Base-by-base conservation (phyloP, 2,888 invertebrate species). In the Pilophorus perplexus region DNA sequence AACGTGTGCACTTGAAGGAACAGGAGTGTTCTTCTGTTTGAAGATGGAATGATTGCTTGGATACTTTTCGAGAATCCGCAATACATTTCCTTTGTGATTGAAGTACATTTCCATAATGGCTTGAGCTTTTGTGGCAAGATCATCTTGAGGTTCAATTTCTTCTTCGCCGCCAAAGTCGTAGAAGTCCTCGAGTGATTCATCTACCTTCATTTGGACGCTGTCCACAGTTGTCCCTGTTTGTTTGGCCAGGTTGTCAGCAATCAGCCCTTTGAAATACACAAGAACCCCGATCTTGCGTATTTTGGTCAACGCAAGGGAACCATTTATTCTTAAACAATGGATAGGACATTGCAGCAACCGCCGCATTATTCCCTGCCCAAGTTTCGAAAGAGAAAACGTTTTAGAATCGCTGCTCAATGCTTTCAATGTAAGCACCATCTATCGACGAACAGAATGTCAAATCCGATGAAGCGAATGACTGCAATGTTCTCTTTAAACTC, bases 361-460 rank as follows among this genome's bases (percentile, higher is more conserved):
- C 54, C 28, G 27, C 54, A 42, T 60, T 60, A 23, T 44, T 42
- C 6, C 60, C 44, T 60, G 22, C 60, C 22, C 42, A 37, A 18
- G 38, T 60, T 42, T 42, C 16, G 44, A 60, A 42, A 44, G 42
- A 25, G 23, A 60, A 25, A 46, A 42, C 23, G 20, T 20, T 40
- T 4, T 37, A 6, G 20, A 57, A 57, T 4, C 38, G 57, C 38
- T 22, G 57, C 38, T 37, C 38, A 37, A 57, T 40, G 20, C 57
- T 57, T 18, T 60, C 44, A 25, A 60, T 42, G 44, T 60, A 60
- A 60, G 60, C 60, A 44, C 44, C 44, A 50, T 48, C 64, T 18
- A 64, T 64, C 46, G 46, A 14, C 14, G 22, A n/a, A 48, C 62
- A 62, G 23, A 46, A 48, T 22, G 44, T 14, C 27, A 59, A 42